These are phyloP conservation scores for Jordanella pulchra DNA, from an alignment of 2,797 vertebrate species.

Conservation along the genomic window DNA sequence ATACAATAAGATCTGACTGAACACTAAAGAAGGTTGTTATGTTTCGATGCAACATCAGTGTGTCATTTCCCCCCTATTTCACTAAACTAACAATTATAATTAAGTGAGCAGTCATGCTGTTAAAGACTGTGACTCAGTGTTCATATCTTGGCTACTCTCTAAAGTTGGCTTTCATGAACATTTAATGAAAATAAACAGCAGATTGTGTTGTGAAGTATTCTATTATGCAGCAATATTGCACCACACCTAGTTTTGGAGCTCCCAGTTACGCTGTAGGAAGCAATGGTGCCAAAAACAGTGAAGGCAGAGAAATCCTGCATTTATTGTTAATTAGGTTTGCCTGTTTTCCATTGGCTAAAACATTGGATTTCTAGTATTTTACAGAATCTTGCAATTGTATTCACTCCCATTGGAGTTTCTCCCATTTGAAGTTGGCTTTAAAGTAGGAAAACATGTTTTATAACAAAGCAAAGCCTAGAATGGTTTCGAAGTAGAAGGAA, in stretches of 20 bases:
- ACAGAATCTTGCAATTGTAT: not conserved
- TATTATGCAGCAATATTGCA: constrained; percentile 49
- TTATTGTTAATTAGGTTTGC: constrained; percentile 22
- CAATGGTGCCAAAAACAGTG: constrained; percentile 39
- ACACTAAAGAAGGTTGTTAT: too few relatives aligned
- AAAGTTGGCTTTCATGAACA: constrained; percentile 45
- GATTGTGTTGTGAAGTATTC: constrained; percentile 56
- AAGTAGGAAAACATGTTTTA: not conserved
- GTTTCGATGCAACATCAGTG: constrained; percentile 16
- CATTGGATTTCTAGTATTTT: constrained; percentile 14
- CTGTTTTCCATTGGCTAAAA: constrained; percentile 11
- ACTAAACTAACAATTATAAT: constrained; percentile 31
- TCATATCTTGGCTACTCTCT: constrained; percentile 43
- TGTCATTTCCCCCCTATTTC: constrained; percentile 4
- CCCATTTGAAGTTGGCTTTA: not conserved
- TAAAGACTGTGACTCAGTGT: constrained; percentile 37
- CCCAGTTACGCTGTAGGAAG: constrained; percentile 40
- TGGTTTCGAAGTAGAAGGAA: not conserved
- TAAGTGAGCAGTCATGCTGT: constrained; percentile 23
- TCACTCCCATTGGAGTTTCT: not conserved
- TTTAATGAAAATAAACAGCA: constrained; percentile 60
- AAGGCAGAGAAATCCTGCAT: constrained; percentile 32
- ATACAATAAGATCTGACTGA: constrained; percentile 49
- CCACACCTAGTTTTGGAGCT: constrained; percentile 53
- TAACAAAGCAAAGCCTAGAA: not conserved